Evolutionary conservation across 2,113 vertebrate species (phyloP).

Genomic region (Peromyscus californicus): DNA sequence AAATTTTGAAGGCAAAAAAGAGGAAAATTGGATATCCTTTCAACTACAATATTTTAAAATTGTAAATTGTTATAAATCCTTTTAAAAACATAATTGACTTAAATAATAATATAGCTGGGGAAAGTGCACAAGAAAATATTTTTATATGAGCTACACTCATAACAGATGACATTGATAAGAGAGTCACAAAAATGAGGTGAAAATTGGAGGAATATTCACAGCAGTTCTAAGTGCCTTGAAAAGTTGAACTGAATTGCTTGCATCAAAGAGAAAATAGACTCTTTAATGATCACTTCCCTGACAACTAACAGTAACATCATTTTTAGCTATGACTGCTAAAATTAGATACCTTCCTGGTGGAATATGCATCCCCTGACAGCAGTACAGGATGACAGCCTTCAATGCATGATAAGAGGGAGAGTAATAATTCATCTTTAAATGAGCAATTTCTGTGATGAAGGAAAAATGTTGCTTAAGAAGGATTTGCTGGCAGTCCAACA

Average conservation of each 20-base stretch:
- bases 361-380: constrained; percentile 69
- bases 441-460: constrained; percentile 73
- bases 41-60: constrained; percentile 47
- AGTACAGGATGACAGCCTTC: constrained; percentile 67
- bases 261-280: constrained; percentile 83
- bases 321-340: constrained; percentile 79
- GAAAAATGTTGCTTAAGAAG: constrained; percentile 38
- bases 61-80: background rate
- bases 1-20: background rate
- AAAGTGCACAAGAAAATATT: constrained; percentile 49
- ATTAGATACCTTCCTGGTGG: constrained; percentile 76
- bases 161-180: constrained; percentile 70
- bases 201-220: constrained; percentile 75
- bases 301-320: constrained; percentile 80
- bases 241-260: constrained; percentile 80
- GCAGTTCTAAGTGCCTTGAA: constrained; percentile 70
- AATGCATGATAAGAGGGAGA: constrained; percentile 56
- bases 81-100: constrained; percentile 59
- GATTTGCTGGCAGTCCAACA: constrained; percentile 34
- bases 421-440: constrained; percentile 74
- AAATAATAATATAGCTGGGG: constrained; percentile 5
- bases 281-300: constrained; percentile 81
- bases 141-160: constrained; percentile 51
- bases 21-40: background rate
- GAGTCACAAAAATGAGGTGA: constrained; percentile 61